These are phyloP conservation scores for Plemyria rubiginata DNA, from an alignment of 2,888 invertebrate species.

Conservation along the genomic window DNA sequence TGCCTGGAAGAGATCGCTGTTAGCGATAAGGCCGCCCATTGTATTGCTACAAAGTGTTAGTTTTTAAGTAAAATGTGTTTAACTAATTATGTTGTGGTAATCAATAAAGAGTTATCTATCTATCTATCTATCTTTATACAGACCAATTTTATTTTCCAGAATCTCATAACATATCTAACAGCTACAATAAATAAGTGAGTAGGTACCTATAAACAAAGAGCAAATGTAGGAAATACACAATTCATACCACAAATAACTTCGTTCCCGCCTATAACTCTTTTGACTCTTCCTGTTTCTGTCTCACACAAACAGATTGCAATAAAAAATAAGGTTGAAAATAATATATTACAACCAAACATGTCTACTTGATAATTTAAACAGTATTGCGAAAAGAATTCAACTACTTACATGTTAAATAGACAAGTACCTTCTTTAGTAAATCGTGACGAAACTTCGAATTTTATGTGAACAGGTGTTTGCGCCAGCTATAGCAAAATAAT, in stretches of 20 bases:
- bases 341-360: slow-evolving; percentile 34
- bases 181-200: too few species aligned
- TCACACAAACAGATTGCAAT: slow-evolving; percentile 34
- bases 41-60: too few species aligned
- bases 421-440: slow-evolving; percentile 44
- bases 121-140: too few species aligned
- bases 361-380: slow-evolving; percentile 33
- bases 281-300: slow-evolving; percentile 59
- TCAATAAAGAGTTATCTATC: too few species aligned
- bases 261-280: slow-evolving; percentile 67
- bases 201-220: too few species aligned
- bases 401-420: slow-evolving; percentile 42
- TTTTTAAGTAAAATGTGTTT: too few species aligned
- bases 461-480: slow-evolving; percentile 52
- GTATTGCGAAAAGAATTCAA: slow-evolving; percentile 33
- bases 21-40: too few species aligned
- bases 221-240: not conserved
- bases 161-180: too few species aligned
- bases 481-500: slow-evolving; percentile 4
- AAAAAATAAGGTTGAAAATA: slow-evolving; percentile 43
- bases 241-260: slow-evolving; percentile 68
- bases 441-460: slow-evolving; percentile 57
- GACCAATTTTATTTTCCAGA: too few species aligned
- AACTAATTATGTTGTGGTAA: too few species aligned
- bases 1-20: too few species aligned